Evolutionary conservation across 2,113 vertebrate genomes (phyloP).

Genomic region (Acinonyx jubatus): DNA sequence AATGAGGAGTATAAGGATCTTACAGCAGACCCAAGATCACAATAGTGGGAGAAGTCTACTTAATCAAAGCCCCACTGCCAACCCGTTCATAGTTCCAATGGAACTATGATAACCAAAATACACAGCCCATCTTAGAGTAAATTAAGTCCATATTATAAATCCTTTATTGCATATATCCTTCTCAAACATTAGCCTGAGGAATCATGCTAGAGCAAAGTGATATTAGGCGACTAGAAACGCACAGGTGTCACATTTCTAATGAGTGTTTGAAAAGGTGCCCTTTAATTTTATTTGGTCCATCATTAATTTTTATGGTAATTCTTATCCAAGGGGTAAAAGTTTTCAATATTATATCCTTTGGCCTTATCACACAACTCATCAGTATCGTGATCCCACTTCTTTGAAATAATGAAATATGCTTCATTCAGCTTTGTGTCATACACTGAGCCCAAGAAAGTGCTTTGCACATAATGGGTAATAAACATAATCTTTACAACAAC

Average conservation of each 20-base stretch:
- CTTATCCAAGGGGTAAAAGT: constrained; percentile 43
- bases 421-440: not conserved
- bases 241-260: constrained; percentile 19
- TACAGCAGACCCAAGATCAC: not conserved
- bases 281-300: constrained; percentile 69
- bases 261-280: constrained; percentile 55
- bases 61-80: not conserved
- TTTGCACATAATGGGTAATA: not conserved
- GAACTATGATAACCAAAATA: not conserved
- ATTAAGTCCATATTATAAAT: not conserved
- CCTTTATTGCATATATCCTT: not conserved
- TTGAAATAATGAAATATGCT: constrained; percentile 18
- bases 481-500: constrained; percentile 28
- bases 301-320: constrained; percentile 61
- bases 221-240: constrained; percentile 34
- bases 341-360: constrained; percentile 41
- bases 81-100: not conserved
- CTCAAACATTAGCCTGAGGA: constrained; percentile 8
- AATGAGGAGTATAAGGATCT: not conserved
- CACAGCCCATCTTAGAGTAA: not conserved
- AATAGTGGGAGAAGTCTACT: not conserved
- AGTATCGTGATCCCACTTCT: not conserved
- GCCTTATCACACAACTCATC: not conserved
- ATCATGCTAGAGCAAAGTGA: constrained; percentile 3
- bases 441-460: not conserved